A percentile compares a stretch with the other conserved stretches of the same genome.
Conservation (phyloP, 2,797 vertebrate genomes). For the Pipistrellus kuhlii region DNA sequence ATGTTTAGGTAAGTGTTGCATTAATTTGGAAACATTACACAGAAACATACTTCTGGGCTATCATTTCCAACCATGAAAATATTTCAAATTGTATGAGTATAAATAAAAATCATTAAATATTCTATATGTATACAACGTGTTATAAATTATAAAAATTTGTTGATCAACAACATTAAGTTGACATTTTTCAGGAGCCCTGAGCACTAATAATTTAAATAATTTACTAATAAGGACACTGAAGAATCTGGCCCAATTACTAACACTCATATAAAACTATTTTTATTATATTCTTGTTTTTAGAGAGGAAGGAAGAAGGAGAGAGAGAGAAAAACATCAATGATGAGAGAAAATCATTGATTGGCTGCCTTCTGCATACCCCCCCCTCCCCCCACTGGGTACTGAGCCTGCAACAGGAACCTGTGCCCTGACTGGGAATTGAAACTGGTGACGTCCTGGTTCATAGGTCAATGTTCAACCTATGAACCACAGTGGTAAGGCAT, state of each 20-base stretch:
- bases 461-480: too few relatives aligned
- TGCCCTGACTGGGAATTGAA: too few relatives aligned
- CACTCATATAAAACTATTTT: not conserved
- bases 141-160: not conserved
- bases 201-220: not conserved
- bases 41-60: not conserved
- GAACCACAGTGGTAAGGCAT: not conserved
- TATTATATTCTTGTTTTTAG: not conserved
- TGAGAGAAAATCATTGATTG: too few relatives aligned
- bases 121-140: not conserved
- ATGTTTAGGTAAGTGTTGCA: not conserved
- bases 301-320: too few relatives aligned
- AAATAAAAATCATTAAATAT: not conserved
- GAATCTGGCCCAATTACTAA: not conserved
- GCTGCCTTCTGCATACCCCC: too few relatives aligned
- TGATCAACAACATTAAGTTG: not conserved
- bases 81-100: slow-evolving; percentile 4
- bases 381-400: too few relatives aligned
- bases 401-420: too few relatives aligned
- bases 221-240: not conserved
- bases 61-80: not conserved
- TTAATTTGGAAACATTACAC: not conserved
- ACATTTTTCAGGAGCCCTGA: not conserved
- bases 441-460: too few relatives aligned
- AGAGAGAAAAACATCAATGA: too few relatives aligned